Evolutionary conservation across 92 coral and sea anemone species (phyloP).

Genomic region (Paragorgia papillata): DNA sequence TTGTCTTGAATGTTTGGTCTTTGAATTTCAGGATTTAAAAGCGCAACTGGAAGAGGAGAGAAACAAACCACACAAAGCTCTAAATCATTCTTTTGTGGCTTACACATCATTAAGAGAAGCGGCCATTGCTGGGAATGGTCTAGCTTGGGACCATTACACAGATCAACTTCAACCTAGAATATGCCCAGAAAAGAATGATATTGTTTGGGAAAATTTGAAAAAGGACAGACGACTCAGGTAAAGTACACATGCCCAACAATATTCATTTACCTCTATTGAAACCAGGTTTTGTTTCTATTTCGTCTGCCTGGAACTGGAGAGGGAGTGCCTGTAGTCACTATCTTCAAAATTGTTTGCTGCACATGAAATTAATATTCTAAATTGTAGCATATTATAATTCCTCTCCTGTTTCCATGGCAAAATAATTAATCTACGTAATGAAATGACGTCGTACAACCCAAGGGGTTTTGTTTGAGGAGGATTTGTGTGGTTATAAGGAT

Average conservation of each 20-base stretch:
- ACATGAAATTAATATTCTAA: no score
- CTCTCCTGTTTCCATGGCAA: no score
- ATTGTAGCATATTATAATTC: no score
- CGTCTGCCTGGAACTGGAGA: no score
- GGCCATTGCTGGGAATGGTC: constrained; percentile 69
- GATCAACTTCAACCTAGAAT: constrained; percentile 57
- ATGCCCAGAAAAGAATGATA: constrained; percentile 79
- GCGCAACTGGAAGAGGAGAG: constrained; percentile 65
- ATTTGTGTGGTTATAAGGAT: no score
- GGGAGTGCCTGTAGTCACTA: no score
- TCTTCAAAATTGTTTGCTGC: no score
- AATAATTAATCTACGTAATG: no score
- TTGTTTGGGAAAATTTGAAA: constrained; percentile 77
- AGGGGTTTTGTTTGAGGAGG: no score
- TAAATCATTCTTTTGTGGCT: constrained; percentile 75
- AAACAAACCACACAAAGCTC: constrained; percentile 52
- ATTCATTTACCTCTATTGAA: not conserved
- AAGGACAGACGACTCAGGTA: constrained; percentile 67
- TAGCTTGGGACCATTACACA: constrained; percentile 74
- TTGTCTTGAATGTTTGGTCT: no score
- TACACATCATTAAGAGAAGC: constrained; percentile 77
- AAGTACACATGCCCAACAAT: not conserved
- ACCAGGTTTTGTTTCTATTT: no score
- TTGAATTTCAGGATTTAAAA: constrained; percentile 57
- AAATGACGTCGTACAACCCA: no score